Conservation (phyloP, 2,888 invertebrate species). For the Melinaea menophilus region DNA sequence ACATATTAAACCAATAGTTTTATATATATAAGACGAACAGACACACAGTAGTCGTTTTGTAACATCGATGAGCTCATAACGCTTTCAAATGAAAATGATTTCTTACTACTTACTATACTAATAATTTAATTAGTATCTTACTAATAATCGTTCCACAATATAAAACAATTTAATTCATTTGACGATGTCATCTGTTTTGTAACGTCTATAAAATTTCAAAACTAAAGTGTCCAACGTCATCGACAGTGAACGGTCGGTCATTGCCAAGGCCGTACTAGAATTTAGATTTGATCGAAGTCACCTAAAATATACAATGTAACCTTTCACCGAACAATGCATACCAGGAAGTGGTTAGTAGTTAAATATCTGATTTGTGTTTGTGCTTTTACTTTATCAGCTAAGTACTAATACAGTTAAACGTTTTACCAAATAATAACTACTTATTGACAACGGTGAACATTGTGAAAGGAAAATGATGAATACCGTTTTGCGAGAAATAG, state of each 20-base stretch:
- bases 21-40: too few relatives aligned
- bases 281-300: constrained; percentile 42
- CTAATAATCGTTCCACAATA: too few relatives aligned
- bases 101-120: too few relatives aligned
- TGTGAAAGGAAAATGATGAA: constrained; percentile 63
- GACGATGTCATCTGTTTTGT: constrained; percentile 36
- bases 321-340: constrained; percentile 42
- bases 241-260: constrained; percentile 73
- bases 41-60: too few relatives aligned
- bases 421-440: constrained; percentile 31
- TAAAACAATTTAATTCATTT: constrained; percentile 5
- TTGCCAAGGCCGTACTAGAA: constrained; percentile 67
- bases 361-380: constrained; percentile 32
- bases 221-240: constrained; percentile 55
- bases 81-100: too few relatives aligned
- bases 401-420: constrained; percentile 30
- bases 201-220: constrained; percentile 38
- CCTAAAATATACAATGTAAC: constrained; percentile 39
- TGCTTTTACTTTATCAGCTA: constrained; percentile 27
- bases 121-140: too few relatives aligned
- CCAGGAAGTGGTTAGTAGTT: constrained; percentile 37
- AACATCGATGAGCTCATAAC: too few relatives aligned
- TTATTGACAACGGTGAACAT: constrained; percentile 36
- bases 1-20: too few relatives aligned
- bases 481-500: constrained; percentile 63